phyloP scores from a whole-genome alignment of 2,797 vertebrate species.

The Anguilla pacifica region DNA sequence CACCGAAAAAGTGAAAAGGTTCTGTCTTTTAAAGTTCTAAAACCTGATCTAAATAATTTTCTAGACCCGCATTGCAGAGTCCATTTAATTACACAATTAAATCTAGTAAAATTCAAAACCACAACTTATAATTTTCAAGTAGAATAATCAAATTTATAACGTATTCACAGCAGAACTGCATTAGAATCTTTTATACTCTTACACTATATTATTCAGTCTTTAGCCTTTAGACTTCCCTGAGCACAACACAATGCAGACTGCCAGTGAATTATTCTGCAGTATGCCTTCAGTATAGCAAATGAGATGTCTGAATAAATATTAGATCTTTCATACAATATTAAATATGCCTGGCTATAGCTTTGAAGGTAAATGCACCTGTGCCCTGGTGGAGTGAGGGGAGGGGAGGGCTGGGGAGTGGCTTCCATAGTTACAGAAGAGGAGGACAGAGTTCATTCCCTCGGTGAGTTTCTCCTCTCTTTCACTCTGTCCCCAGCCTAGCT shows the following conservation, averaged over 20 bases:
- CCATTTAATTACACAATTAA: not conserved
- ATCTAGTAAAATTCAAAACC: not conserved
- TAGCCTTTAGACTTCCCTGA: not conserved
- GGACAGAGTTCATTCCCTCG: not conserved
- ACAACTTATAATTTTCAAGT: not conserved
- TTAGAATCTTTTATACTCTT: not conserved
- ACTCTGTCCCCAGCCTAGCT: slow-evolving; percentile 3
- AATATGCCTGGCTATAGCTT: slow-evolving; percentile 4
- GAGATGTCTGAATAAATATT: slow-evolving; percentile 18
- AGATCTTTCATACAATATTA: slow-evolving; percentile 21
- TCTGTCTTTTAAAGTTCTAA: not conserved
- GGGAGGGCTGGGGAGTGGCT: not conserved
- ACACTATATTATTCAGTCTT: not conserved
- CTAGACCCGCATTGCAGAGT: not conserved
- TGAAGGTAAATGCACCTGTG: not conserved
- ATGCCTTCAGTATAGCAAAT: not conserved
- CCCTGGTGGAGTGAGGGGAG: not conserved
- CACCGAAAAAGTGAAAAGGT: not conserved
- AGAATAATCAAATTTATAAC: not conserved
- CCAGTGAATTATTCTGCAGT: not conserved
- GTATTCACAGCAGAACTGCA: not conserved
- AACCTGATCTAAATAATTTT: not conserved
- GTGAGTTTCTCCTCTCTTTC: not conserved
- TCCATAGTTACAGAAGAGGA: not conserved
- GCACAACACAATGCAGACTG: not conserved